phyloP scores from a whole-genome alignment of 2,113 vertebrate genomes.

The Meles meles region DNA sequence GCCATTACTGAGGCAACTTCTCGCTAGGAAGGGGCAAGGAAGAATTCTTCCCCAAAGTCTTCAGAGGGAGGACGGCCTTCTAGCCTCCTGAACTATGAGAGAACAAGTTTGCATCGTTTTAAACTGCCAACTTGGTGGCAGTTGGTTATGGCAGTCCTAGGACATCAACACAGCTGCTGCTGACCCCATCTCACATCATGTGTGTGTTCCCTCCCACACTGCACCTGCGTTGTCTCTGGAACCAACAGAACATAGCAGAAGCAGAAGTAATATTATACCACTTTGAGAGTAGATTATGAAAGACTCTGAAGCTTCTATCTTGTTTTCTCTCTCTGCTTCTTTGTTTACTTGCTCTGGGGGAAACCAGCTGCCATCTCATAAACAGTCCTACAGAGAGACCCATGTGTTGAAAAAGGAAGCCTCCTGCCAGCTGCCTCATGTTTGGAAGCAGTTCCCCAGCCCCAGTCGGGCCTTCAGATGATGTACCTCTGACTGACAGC shows the following conservation, averaged over 20 bases:
- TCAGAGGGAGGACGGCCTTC: background rate
- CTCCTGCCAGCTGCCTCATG: background rate
- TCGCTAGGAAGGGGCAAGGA: background rate
- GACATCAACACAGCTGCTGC: background rate
- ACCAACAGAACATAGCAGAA: background rate
- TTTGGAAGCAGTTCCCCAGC: background rate
- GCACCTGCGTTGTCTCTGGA: background rate
- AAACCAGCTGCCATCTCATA: background rate
- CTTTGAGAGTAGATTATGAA: background rate
- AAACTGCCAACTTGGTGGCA: background rate
- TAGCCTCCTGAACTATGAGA: background rate
- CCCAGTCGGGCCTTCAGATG: background rate
- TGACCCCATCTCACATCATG: background rate
- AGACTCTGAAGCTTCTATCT: background rate
- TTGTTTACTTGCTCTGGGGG: background rate
- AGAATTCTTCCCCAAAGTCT: background rate
- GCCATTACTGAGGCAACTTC: background rate
- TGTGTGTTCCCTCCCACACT: background rate
- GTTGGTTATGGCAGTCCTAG: background rate
- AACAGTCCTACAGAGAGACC: background rate
- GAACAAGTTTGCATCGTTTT: background rate
- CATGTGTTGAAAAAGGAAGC: background rate
- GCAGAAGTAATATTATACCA: background rate
- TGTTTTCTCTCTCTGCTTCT: background rate
- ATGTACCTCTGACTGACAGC: accelerated